A percentile compares a stretch with the other conserved stretches of the same genome.
Evolutionary conservation across 2,113 vertebrate genomes (phyloP).

Genomic region (Ovibos moschatus): DNA sequence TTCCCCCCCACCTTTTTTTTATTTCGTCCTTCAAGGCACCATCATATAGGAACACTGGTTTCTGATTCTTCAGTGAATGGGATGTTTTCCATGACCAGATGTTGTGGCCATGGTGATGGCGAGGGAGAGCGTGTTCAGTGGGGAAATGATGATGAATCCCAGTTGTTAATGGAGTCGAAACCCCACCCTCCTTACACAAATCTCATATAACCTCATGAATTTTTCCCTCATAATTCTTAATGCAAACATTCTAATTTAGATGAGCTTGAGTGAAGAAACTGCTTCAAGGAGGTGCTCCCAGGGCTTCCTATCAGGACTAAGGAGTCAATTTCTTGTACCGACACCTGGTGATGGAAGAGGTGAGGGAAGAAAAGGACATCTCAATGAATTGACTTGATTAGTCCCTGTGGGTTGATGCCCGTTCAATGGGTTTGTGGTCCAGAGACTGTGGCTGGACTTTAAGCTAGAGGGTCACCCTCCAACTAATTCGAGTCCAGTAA

Average conservation of each 20-base stretch:
- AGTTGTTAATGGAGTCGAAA: not conserved
- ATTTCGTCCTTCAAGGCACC: not conserved
- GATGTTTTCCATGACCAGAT: not conserved
- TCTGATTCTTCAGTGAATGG: not conserved
- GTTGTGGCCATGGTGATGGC: not conserved
- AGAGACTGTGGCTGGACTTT: not conserved
- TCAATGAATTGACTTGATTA: not conserved
- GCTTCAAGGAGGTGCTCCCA: not conserved
- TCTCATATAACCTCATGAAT: not conserved
- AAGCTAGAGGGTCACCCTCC: not conserved
- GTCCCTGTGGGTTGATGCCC: not conserved
- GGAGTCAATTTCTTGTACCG: slow-evolving; percentile 29
- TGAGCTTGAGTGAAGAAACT: not conserved
- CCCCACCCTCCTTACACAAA: not conserved
- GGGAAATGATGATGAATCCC: not conserved
- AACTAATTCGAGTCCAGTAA: not conserved
- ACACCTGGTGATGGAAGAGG: slow-evolving; percentile 12
- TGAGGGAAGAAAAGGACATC: not conserved
- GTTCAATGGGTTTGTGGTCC: not conserved
- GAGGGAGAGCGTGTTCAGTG: rapidly evolving
- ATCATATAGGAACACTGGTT: not conserved
- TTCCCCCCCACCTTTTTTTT: not conserved
- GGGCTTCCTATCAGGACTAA: slow-evolving; percentile 9
- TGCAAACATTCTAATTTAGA: not conserved
- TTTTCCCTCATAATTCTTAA: slow-evolving; percentile 29